Percentiles rank a stretch among this genome's conserved stretches.
Evolutionary conservation across 2,797 vertebrate species (phyloP).

Genomic region (Siniperca scherzeri): DNA sequence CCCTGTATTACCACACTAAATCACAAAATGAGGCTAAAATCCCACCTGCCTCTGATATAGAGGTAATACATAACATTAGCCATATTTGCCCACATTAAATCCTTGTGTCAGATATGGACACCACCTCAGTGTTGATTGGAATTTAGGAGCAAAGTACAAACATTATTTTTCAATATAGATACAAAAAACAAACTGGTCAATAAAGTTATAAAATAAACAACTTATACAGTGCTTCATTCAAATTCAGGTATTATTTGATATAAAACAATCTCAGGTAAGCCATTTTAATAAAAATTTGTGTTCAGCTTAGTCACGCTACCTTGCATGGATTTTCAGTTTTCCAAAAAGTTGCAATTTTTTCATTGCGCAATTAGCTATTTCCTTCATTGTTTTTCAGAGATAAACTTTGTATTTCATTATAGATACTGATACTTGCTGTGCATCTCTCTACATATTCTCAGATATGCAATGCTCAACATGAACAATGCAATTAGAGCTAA

Average conservation of each 20-base stretch:
- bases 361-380: background rate
- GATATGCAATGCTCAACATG: background rate
- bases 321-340: background rate
- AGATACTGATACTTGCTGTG: background rate
- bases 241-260: background rate
- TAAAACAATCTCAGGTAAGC: background rate
- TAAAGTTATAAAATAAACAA: background rate
- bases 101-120: background rate
- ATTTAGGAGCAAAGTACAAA: background rate
- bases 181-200: too few species aligned
- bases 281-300: background rate
- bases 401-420: background rate
- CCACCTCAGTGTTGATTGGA: background rate
- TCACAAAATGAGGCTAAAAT: slow-evolving; percentile 7
- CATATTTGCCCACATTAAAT: slow-evolving; percentile 1
- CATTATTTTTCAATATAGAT: background rate
- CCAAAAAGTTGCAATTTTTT: too few species aligned
- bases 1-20: slow-evolving; percentile 7
- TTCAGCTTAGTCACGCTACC: background rate
- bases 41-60: background rate
- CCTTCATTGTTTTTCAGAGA: background rate
- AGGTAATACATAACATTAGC: background rate
- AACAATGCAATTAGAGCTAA: background rate
- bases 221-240: background rate
- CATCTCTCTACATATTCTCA: background rate